These are phyloP conservation scores for Bellardia pandia DNA, from an alignment of 2,888 invertebrate species.

Conservation along the genomic window DNA sequence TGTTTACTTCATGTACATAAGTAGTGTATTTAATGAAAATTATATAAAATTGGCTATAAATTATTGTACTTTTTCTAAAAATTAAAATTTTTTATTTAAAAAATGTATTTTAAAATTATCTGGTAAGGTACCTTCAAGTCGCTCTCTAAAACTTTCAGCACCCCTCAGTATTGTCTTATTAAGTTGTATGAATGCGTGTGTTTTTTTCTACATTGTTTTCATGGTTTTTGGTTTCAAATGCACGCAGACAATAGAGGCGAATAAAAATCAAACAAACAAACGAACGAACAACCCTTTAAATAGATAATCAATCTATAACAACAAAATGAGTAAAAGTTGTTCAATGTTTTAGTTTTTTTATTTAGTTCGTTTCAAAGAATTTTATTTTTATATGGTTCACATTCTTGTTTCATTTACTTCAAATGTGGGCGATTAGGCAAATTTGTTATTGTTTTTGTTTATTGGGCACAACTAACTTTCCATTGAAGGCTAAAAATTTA, in stretches of 20 bases:
- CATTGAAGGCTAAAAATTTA: conserved; percentile 28
- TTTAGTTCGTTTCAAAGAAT: not conserved
- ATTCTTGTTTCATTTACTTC: not conserved
- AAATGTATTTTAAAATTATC: not conserved
- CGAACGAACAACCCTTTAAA: conserved; percentile 7
- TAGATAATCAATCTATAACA: conserved; percentile 36
- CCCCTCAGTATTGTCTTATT: not conserved
- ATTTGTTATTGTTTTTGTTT: conserved; percentile 3
- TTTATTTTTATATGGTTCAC: conserved; percentile 10
- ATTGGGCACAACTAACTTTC: conserved; percentile 22
- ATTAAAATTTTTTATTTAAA: too few relatives aligned
- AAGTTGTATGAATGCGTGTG: not conserved
- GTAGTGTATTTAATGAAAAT: too few relatives aligned
- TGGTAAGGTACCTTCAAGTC: not conserved
- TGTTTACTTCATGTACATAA: too few relatives aligned
- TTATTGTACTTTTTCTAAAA: not conserved
- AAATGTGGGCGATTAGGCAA: conserved; percentile 33
- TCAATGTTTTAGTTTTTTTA: not conserved
- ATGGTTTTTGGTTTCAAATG: conserved; percentile 20
- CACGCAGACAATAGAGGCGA: not conserved
- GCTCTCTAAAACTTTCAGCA: not conserved
- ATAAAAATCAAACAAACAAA: conserved; percentile 11
- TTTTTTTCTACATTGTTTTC: conserved; percentile 14
- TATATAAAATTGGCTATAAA: too few relatives aligned
- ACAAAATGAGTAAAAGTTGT: conserved; percentile 38